Base-by-base conservation (phyloP, 1,140 invertebrate genomes). In the Drosophila sturtevanti region DNA sequence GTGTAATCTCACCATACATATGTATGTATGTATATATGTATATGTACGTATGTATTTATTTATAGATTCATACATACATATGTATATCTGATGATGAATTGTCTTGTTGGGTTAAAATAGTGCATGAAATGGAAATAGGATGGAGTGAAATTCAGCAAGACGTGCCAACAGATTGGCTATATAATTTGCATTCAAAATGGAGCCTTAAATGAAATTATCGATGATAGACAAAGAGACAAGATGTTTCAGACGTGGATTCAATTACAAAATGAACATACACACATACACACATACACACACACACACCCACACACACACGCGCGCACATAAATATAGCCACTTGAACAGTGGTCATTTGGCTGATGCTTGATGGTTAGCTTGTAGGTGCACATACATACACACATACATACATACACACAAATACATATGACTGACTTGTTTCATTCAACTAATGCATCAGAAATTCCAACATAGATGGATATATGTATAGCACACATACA, bases 171-270 rank as follows among this genome's bases (percentile, higher is more conserved):
- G 16, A 16, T 31, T 48, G 27, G 27, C 44, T 24, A 21, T 35
- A 61, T 76, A 87, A 87, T 86, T 86, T 86, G 82, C 87, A 87
- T 79, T 87, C 82, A 81, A 81, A 81, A 82, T 87, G 68, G 65
- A 41, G 60, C 52, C 64, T 68, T 61, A 86, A 87, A 87, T 87
- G 76, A 87, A 87, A 87, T 87, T 87, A 89, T 89, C 79, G 76
- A 82, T 72, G 84, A 86, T 75, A 87, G 82, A 86, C 82, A 86
- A 79, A 87, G 41, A 48, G 41, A 48, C 41, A 21, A 48, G 41
- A 48, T 18, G 18, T 82, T 82, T 82, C 82, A 82, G 84, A 89
- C 84, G 82, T 87, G 82, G 82, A 87, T 87, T 87, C 79, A 82
- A 87, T 87, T 87, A 89, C 82, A 79, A 87, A 68, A 68, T 68